phyloP scores from a whole-genome alignment of 2,888 invertebrate species.

The Gasteruption jaculator region DNA sequence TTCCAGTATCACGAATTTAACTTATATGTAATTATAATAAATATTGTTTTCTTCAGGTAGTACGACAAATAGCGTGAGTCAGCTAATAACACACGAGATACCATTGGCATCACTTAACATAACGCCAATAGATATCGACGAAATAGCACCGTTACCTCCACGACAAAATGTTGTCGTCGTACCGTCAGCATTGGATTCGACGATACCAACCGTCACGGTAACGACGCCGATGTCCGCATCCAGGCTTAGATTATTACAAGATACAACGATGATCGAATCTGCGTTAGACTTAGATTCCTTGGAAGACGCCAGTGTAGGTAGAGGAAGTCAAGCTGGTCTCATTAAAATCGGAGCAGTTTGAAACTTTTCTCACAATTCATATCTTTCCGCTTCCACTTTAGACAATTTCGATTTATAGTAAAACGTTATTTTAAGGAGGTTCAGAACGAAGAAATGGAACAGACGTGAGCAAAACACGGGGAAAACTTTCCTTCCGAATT shows the following conservation, averaged over 20 bases:
- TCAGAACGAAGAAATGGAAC: too few relatives aligned
- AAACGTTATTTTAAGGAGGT: too few relatives aligned
- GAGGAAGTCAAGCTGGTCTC: conserved; percentile 64
- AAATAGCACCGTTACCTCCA: conserved; percentile 47
- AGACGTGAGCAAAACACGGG: too few relatives aligned
- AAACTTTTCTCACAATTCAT: too few relatives aligned
- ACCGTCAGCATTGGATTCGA: conserved; percentile 33
- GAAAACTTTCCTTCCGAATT: too few relatives aligned
- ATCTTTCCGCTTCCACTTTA: background rate
- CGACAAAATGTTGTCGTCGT: conserved; percentile 43
- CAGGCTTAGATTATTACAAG: conserved; percentile 72
- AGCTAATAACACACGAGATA: conserved; percentile 63
- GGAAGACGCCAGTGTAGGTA: conserved; percentile 69
- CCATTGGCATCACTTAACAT: conserved; percentile 57
- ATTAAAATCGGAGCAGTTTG: conserved; percentile 58
- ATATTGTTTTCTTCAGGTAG: conserved; percentile 55
- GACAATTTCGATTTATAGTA: too few relatives aligned
- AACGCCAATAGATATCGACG: conserved; percentile 49
- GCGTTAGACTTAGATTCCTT: conserved; percentile 84
- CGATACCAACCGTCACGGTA: conserved; percentile 40
- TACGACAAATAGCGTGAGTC: conserved; percentile 64
- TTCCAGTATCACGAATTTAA: too few relatives aligned
- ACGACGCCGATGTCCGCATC: conserved; percentile 57
- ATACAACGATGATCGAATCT: conserved; percentile 88
- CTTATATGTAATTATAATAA: too few relatives aligned